phyloP scores from a whole-genome alignment of 2,888 invertebrate species.

The Biston stratarius region DNA sequence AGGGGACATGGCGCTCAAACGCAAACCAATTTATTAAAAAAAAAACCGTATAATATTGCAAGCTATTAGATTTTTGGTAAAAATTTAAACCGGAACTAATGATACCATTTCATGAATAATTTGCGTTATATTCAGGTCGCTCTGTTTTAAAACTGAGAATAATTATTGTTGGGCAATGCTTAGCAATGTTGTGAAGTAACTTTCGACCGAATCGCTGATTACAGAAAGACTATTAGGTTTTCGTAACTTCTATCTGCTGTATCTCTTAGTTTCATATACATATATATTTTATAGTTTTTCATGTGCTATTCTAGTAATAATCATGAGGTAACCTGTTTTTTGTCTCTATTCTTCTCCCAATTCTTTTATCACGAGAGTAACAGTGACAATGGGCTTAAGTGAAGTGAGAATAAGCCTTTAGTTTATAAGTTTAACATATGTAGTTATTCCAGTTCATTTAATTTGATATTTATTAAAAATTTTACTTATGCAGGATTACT shows the following conservation, averaged over 20 bases:
- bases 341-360: too few relatives aligned
- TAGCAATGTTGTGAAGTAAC: slow-evolving; percentile 11
- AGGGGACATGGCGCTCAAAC: too few relatives aligned
- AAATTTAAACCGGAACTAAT: too few relatives aligned
- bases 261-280: not conserved
- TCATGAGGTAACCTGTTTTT: too few relatives aligned
- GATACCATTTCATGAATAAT: not conserved
- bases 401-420: too few relatives aligned
- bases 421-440: too few relatives aligned
- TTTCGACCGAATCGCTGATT: slow-evolving; percentile 12
- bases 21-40: not conserved
- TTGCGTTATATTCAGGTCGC: not conserved
- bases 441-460: too few relatives aligned
- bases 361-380: too few relatives aligned
- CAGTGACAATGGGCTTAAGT: too few relatives aligned
- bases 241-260: slow-evolving; percentile 20
- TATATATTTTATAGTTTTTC: not conserved
- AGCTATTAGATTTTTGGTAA: not conserved
- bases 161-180: slow-evolving; percentile 1
- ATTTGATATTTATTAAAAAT: too few relatives aligned
- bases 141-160: slow-evolving; percentile 1
- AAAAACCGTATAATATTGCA: not conserved
- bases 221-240: slow-evolving; percentile 2
- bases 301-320: too few relatives aligned
- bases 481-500: too few relatives aligned